These are phyloP conservation scores for Conus ventricosus DNA, from an alignment of 1,140 invertebrate genomes.

Conservation along the genomic window DNA sequence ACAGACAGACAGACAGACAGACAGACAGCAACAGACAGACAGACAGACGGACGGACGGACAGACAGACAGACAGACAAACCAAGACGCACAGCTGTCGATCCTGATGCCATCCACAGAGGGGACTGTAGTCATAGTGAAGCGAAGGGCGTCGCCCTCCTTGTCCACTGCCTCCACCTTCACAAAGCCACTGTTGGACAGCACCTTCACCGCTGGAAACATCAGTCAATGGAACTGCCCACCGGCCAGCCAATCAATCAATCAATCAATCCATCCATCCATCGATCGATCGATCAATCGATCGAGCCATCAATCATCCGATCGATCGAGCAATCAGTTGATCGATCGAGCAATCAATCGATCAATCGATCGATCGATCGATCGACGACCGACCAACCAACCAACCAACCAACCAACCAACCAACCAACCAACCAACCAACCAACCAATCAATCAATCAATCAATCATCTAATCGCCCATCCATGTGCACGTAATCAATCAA, in stretches of 20 bases:
- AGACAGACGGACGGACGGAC: not conserved
- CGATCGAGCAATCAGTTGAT: too few relatives aligned
- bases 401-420: too few relatives aligned
- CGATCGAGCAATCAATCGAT: not conserved
- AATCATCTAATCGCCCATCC: too few relatives aligned
- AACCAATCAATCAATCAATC: not conserved
- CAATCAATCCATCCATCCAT: not conserved
- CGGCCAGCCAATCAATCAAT: not conserved
- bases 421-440: too few relatives aligned
- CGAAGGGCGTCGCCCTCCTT: not conserved
- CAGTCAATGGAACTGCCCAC: not conserved
- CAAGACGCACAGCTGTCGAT: conserved; percentile 9
- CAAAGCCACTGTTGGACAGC: not conserved
- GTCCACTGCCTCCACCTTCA: not conserved
- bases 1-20: not conserved
- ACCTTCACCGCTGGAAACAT: not conserved
- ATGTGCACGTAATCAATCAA: too few relatives aligned
- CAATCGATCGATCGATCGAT: too few relatives aligned
- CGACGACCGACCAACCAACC: too few relatives aligned
- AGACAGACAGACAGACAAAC: not conserved
- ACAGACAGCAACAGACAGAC: not conserved
- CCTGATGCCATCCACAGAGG: not conserved
- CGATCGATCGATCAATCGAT: not conserved
- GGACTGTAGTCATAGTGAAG: not conserved
- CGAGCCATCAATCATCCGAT: not conserved